A percentile compares a stretch with the other conserved stretches of the same genome.
Conservation (phyloP, 2,113 vertebrate genomes). For the Galbula dea region DNA sequence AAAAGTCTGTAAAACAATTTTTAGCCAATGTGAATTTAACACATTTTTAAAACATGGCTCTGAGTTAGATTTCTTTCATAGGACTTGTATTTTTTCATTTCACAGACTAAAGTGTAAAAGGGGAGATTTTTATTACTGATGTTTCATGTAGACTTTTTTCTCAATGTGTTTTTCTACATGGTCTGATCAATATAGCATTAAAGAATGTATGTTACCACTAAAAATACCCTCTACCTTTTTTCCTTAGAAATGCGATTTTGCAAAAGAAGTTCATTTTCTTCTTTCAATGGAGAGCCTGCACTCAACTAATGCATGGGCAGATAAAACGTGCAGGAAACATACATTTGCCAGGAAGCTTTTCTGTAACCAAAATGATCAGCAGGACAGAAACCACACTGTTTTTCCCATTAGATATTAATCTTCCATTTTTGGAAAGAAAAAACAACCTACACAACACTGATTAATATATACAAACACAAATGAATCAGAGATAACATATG, state of each 20-base stretch:
- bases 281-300: neutral
- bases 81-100: neutral
- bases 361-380: conserved; percentile 4
- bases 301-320: neutral
- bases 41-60: neutral
- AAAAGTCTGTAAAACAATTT: neutral
- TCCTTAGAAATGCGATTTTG: neutral
- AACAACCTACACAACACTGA: neutral
- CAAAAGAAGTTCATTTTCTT: conserved; percentile 5
- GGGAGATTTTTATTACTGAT: neutral
- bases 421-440: neutral
- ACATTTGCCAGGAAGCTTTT: conserved; percentile 29
- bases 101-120: neutral
- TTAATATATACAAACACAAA: neutral
- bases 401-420: conserved; percentile 31
- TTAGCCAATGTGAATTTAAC: neutral
- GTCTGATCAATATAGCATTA: neutral
- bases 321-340: neutral
- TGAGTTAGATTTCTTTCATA: neutral
- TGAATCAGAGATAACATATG: conserved; percentile 30
- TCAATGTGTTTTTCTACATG: neutral
- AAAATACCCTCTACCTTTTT: neutral
- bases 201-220: neutral
- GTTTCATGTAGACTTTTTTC: neutral
- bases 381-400: neutral